phyloP scores from a whole-genome alignment of 2,113 vertebrate species.

The Emberiza fucata region DNA sequence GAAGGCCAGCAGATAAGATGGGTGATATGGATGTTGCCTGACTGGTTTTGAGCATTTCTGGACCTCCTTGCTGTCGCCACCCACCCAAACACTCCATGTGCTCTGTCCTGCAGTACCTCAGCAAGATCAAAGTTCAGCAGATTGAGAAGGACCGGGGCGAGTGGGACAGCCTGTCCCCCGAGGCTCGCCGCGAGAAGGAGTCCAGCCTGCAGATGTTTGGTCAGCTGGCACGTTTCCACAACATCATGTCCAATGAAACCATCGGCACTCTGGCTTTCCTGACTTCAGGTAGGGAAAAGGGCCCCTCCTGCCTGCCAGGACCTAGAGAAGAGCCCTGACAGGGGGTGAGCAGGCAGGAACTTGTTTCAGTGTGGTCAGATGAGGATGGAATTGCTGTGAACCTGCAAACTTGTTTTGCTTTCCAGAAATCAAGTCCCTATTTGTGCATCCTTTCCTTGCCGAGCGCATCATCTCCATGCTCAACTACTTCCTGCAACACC shows the following conservation, averaged over 20 bases:
- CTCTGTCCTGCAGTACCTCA: constrained; percentile 84
- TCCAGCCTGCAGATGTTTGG: constrained; percentile 96
- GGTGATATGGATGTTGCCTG: neutral
- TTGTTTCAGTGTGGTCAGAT: neutral
- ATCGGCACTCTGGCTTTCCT: constrained; percentile 96
- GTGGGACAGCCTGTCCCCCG: constrained; percentile 86
- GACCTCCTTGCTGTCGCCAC: neutral
- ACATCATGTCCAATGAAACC: constrained; percentile 99
- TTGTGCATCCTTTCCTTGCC: constrained; percentile 93
- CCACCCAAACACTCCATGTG: neutral
- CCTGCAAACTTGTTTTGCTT: neutral
- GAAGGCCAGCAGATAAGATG: neutral
- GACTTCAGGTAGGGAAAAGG: constrained; percentile 84
- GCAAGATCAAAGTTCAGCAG: constrained; percentile 97
- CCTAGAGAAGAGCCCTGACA: neutral
- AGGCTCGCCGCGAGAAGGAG: constrained; percentile 91
- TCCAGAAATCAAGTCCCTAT: constrained; percentile 92
- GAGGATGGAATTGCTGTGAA: neutral
- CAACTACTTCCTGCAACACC: constrained; percentile 96
- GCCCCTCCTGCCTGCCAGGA: too few species aligned
- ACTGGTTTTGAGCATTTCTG: neutral
- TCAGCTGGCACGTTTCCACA: constrained; percentile 96
- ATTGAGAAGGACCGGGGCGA: constrained; percentile 92
- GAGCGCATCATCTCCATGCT: constrained; percentile 99
- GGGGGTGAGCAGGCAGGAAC: neutral